These are phyloP conservation scores for Peromyscus melanophrys DNA, from an alignment of 2,797 vertebrate species.

Conservation along the genomic window DNA sequence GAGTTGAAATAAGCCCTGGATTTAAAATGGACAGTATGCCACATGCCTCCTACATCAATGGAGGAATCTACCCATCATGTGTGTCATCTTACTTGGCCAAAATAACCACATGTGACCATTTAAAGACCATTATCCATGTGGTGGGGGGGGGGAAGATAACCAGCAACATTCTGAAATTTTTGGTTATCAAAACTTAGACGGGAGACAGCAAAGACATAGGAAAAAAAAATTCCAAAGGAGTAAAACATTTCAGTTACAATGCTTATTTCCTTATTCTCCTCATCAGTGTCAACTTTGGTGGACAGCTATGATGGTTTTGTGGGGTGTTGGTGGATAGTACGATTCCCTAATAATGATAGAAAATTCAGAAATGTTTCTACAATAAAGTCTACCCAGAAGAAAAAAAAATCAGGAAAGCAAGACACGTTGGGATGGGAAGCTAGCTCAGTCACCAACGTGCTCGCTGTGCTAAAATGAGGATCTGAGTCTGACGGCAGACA, in stretches of 20 bases:
- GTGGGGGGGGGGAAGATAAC: background rate
- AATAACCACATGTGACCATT: background rate
- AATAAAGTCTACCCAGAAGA: background rate
- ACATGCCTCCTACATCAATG: background rate
- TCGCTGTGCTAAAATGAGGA: too few species aligned
- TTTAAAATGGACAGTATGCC: background rate
- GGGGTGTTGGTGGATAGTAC: background rate
- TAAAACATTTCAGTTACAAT: background rate
- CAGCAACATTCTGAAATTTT: background rate
- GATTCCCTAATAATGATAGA: background rate
- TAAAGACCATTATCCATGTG: conserved; percentile 5
- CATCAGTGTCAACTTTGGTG: background rate
- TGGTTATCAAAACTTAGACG: background rate
- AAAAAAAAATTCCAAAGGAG: background rate
- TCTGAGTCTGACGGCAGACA: background rate
- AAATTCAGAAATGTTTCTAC: background rate
- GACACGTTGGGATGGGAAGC: background rate
- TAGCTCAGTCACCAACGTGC: background rate
- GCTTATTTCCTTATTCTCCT: background rate
- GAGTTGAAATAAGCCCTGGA: background rate
- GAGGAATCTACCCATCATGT: background rate
- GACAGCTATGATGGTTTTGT: background rate
- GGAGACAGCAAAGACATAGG: background rate
- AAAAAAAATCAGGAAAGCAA: conserved; percentile 6
- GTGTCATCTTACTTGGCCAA: conserved; percentile 29